Evolutionary conservation across 2,113 vertebrate species (phyloP).

Genomic region (Ctenodactylus gundi): DNA sequence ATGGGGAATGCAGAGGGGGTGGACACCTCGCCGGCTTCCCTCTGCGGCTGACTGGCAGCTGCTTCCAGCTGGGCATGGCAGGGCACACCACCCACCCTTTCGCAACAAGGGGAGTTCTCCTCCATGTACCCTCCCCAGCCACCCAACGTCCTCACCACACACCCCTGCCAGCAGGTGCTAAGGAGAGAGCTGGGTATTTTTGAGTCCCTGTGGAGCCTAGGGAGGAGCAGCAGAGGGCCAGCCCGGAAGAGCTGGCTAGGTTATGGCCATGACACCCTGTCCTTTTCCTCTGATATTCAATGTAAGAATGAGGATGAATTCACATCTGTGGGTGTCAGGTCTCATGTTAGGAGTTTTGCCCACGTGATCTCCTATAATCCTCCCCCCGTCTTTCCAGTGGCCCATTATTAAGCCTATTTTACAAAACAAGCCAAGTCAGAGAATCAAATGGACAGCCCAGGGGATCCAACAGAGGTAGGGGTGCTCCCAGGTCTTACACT

Average conservation of each 20-base stretch:
- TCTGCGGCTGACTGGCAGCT: neutral
- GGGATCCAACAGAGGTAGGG: neutral
- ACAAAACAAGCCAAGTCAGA: neutral
- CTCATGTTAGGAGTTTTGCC: neutral
- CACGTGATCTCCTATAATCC: neutral
- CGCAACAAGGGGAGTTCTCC: neutral
- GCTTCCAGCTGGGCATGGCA: neutral
- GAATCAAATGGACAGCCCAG: neutral
- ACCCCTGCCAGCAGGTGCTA: neutral
- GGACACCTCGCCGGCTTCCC: neutral
- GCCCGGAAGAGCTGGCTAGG: neutral
- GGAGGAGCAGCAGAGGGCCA: fast-evolving
- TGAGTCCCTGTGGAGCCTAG: neutral
- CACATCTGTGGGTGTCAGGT: no score
- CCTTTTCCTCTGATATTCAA: neutral
- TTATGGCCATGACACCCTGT: neutral
- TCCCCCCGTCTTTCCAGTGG: neutral
- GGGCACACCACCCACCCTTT: neutral
- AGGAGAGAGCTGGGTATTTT: neutral
- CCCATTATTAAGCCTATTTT: neutral
- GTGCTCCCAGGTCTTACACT: neutral
- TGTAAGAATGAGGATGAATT: neutral
- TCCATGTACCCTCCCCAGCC: neutral
- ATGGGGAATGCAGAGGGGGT: neutral
- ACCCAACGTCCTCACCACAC: neutral